A percentile compares a stretch with the other conserved stretches of the same genome.
These are phyloP conservation scores for Mesitornis unicolor DNA, from an alignment of 2,113 vertebrate species.

Conservation along the genomic window DNA sequence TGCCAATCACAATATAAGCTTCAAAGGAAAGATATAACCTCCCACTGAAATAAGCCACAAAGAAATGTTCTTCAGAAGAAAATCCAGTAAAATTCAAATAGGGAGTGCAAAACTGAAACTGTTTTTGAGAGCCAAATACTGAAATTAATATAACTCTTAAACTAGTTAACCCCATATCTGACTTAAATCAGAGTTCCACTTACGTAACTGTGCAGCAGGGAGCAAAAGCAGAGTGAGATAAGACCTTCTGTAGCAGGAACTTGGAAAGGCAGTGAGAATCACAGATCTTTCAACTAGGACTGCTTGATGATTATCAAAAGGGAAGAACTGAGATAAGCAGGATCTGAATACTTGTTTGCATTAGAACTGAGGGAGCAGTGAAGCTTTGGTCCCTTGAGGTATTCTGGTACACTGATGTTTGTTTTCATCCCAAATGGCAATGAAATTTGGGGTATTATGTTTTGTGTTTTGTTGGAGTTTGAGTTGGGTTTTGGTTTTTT, in stretches of 20 bases:
- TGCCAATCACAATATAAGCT: slow-evolving; percentile 67
- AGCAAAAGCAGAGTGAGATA: neutral
- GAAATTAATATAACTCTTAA: slow-evolving; percentile 27
- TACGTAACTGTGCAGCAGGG: neutral
- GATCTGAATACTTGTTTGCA: neutral
- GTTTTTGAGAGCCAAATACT: neutral
- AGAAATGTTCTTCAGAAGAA: slow-evolving; percentile 51
- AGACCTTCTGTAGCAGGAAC: neutral
- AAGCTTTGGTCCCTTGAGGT: neutral
- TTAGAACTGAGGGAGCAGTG: neutral
- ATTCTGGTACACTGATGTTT: neutral
- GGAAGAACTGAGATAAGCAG: slow-evolving; percentile 29
- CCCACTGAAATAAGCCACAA: slow-evolving; percentile 39
- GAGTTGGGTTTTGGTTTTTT: accelerated
- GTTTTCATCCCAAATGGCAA: neutral
- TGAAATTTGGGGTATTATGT: neutral
- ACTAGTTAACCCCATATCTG: neutral
- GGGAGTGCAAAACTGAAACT: neutral
- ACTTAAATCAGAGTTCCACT: neutral
- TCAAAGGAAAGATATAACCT: slow-evolving; percentile 66
- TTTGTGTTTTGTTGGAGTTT: neutral
- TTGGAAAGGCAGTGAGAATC: neutral
- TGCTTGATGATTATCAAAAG: neutral
- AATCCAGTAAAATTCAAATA: slow-evolving; percentile 54
- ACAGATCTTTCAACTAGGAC: neutral